phyloP scores from a whole-genome alignment of 2,113 vertebrate genomes.

The Desmodus rotundus region DNA sequence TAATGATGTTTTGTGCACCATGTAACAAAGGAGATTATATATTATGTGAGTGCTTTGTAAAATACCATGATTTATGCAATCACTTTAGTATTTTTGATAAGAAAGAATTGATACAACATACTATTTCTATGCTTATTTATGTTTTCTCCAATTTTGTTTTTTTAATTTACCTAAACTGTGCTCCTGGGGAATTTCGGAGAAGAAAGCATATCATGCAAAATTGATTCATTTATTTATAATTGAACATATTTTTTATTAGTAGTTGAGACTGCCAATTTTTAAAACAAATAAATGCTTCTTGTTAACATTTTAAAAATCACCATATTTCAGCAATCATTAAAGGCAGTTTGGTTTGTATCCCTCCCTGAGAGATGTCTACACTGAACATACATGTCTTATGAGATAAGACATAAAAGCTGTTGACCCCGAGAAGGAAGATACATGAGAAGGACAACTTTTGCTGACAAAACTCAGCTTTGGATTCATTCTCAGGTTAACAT shows the following conservation, averaged over 20 bases:
- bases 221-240: neutral
- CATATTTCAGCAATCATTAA: neutral
- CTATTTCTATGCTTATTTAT: neutral
- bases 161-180: neutral
- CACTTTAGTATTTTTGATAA: neutral
- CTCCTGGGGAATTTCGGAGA: neutral
- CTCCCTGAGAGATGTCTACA: neutral
- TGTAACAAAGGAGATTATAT: neutral
- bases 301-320: conserved; percentile 19
- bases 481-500: neutral
- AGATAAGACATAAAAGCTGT: neutral
- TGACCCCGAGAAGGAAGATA: neutral
- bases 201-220: neutral
- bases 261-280: neutral
- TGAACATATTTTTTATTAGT: neutral
- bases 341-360: neutral
- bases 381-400: accelerated
- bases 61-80: neutral
- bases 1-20: neutral
- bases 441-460: neutral
- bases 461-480: neutral
- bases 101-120: neutral
- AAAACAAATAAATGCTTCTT: conserved; percentile 19
- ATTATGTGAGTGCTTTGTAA: neutral
- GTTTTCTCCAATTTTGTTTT: neutral